phyloP scores from a whole-genome alignment of 1,140 invertebrate genomes.

The Monochamus saltuarius region DNA sequence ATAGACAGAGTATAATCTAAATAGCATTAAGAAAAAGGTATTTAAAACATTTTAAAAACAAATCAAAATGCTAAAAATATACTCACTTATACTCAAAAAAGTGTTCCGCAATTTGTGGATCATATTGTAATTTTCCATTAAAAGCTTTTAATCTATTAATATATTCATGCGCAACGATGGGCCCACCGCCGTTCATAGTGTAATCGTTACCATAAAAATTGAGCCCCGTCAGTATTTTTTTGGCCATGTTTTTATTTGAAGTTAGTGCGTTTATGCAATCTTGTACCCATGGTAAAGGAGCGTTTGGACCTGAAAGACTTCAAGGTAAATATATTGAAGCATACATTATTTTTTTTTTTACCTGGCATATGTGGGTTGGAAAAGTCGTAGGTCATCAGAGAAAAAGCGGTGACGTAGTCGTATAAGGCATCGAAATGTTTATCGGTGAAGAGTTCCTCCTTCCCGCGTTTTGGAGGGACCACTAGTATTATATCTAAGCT shows the following conservation, averaged over 20 bases:
- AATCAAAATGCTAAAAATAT: background rate
- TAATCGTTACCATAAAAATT: conserved; percentile 95
- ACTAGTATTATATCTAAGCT: conserved; percentile 75
- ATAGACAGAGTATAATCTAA: too few species aligned
- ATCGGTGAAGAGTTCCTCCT: conserved; percentile 71
- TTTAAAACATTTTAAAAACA: too few species aligned
- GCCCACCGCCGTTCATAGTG: conserved; percentile 70
- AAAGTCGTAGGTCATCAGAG: conserved; percentile 95
- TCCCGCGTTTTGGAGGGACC: conserved; percentile 77
- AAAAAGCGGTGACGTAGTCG: conserved; percentile 79
- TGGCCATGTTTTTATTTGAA: conserved; percentile 63
- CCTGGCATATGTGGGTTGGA: conserved; percentile 80
- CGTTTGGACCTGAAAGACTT: conserved; percentile 70
- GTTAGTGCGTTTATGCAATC: conserved; percentile 74
- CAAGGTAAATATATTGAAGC: conserved; percentile 14
- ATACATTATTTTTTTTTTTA: conserved; percentile 37
- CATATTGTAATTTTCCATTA: conserved; percentile 73
- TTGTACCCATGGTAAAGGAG: conserved; percentile 81
- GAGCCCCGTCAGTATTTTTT: conserved; percentile 83
- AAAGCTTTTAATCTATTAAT: conserved; percentile 67
- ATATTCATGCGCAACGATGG: conserved; percentile 78
- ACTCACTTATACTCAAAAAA: conserved; percentile 83
- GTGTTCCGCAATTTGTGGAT: conserved; percentile 79
- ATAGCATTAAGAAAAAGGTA: too few species aligned
- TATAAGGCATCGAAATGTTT: conserved; percentile 77